Evolutionary conservation across 2,797 vertebrate species (phyloP).

Genomic region (Ctenopoma multispine): DNA sequence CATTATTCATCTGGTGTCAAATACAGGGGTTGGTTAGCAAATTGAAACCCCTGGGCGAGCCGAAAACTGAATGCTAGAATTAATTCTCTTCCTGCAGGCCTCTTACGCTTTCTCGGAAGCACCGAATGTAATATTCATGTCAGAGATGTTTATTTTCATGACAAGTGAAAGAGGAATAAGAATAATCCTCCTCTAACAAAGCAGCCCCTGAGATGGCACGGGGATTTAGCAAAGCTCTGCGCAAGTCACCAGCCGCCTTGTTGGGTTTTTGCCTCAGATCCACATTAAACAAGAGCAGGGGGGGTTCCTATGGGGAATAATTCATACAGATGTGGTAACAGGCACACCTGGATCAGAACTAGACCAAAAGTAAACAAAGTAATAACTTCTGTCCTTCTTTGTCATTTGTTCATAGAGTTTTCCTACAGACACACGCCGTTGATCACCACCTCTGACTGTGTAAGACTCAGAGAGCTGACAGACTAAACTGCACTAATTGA

Average conservation of each 20-base stretch:
- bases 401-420: background rate
- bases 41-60: constrained; percentile 28
- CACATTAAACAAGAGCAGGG: background rate
- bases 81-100: constrained; percentile 11
- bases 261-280: constrained; percentile 7
- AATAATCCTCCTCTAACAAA: constrained; percentile 54
- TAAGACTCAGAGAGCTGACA: constrained; percentile 15
- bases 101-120: constrained; percentile 1
- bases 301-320: background rate
- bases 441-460: background rate
- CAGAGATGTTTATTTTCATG: constrained; percentile 55
- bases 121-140: constrained; percentile 34
- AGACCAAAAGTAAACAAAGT: background rate
- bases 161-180: constrained; percentile 39
- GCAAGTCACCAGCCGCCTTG: constrained; percentile 1
- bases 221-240: constrained; percentile 29
- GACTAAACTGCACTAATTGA: constrained; percentile 31
- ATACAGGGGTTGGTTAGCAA: constrained; percentile 10
- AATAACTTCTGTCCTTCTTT: too few relatives aligned
- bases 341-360: background rate
- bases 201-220: constrained; percentile 15
- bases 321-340: background rate
- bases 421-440: constrained; percentile 1
- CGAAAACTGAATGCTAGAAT: constrained; percentile 16
- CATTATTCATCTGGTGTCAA: constrained; percentile 43